Conservation (phyloP, 2,113 vertebrate genomes). For the Hyperopisus bebe region DNA sequence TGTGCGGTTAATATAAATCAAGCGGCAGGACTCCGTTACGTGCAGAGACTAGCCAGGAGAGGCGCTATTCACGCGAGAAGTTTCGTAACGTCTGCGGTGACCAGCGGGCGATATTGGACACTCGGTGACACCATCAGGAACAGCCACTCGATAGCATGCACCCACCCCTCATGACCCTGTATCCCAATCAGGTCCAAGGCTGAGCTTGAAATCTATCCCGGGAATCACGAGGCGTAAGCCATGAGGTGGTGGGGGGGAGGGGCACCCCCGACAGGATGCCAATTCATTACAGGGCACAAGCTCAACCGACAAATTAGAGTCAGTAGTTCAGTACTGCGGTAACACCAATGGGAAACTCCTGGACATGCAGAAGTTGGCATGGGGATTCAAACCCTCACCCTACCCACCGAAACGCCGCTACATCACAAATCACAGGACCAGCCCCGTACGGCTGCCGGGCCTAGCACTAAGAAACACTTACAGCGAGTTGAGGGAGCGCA, state of each 20-base stretch:
- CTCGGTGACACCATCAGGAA: neutral
- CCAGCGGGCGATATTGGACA: neutral
- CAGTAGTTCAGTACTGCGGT: neutral
- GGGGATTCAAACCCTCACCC: neutral
- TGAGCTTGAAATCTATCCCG: neutral
- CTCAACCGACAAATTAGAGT: neutral
- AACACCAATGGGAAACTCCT: neutral
- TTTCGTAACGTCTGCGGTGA: neutral
- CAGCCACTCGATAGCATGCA: neutral
- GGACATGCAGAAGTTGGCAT: neutral
- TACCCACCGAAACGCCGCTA: neutral
- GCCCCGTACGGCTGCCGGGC: neutral
- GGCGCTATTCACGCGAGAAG: neutral
- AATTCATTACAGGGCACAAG: neutral
- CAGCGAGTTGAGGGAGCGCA: conserved; percentile 96
- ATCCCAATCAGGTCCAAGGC: neutral
- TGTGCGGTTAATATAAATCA: conserved; percentile 28
- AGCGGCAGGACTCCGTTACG: neutral
- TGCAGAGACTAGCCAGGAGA: neutral
- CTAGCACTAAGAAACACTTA: conserved; percentile 61
- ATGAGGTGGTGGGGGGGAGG: neutral
- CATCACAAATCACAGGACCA: neutral
- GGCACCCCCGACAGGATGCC: neutral
- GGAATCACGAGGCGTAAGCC: neutral
- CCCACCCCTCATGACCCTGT: neutral